Percentiles rank a stretch among this genome's conserved stretches.
Evolutionary conservation across 2,113 vertebrate species (phyloP).

Genomic region (Periophthalmus modestus): DNA sequence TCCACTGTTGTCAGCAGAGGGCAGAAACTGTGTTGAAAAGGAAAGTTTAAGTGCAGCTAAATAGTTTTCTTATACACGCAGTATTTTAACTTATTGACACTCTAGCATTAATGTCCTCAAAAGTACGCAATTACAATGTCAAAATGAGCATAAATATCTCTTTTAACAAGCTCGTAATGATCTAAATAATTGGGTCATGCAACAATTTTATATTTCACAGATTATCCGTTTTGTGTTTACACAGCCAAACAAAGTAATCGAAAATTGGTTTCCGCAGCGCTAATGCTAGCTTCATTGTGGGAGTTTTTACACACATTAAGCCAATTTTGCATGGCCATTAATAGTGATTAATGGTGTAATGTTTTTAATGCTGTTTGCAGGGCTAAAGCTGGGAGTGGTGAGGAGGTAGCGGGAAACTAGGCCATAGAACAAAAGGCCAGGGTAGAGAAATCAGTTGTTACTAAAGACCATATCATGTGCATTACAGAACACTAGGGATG

Average conservation of each 20-base stretch:
- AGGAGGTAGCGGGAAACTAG: slow-evolving; percentile 24
- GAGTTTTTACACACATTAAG: slow-evolving; percentile 58
- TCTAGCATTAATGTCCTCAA: background rate
- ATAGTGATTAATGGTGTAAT: slow-evolving; percentile 55
- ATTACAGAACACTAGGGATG: slow-evolving; percentile 21
- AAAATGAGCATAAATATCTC: background rate
- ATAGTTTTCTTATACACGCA: background rate
- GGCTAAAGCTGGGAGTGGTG: slow-evolving; percentile 23
- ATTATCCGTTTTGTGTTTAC: slow-evolving; percentile 52
- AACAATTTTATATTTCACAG: slow-evolving; percentile 41
- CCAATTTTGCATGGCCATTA: slow-evolving; percentile 61
- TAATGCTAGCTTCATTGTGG: slow-evolving; percentile 49
- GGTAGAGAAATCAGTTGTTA: slow-evolving; percentile 17
- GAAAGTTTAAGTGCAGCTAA: background rate
- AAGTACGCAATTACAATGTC: background rate
- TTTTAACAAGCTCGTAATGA: slow-evolving; percentile 40
- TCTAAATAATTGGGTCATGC: slow-evolving; percentile 39
- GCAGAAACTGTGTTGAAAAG: background rate
- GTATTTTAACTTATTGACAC: background rate
- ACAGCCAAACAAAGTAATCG: slow-evolving; percentile 35
- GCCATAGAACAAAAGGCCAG: slow-evolving; percentile 38
- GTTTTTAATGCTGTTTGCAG: slow-evolving; percentile 44
- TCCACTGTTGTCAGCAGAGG: background rate
- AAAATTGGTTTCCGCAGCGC: slow-evolving; percentile 50
- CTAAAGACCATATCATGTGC: slow-evolving; percentile 32